Evolutionary conservation across 2,113 vertebrate genomes (phyloP).

Genomic region (Dascyllus trimaculatus): DNA sequence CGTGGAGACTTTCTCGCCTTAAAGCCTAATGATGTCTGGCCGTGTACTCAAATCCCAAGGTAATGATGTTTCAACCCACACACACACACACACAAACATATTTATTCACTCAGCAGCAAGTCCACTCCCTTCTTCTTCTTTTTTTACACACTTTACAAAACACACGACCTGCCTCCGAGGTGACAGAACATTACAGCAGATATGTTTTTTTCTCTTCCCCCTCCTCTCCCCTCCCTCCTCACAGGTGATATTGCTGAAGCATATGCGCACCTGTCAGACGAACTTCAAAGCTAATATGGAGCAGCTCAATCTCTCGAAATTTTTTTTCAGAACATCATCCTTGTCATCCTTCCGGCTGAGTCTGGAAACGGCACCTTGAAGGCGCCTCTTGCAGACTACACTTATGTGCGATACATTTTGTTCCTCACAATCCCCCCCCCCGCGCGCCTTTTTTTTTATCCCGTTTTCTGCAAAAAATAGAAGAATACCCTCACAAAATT

Average conservation of each 20-base stretch:
- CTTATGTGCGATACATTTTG: constrained; percentile 23
- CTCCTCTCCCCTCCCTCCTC: background rate
- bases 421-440: background rate
- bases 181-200: constrained; percentile 11
- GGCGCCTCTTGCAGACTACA: constrained; percentile 17
- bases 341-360: constrained; percentile 22
- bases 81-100: constrained; percentile 25
- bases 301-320: constrained; percentile 35
- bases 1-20: constrained; percentile 56
- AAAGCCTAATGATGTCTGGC: constrained; percentile 74
- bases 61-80: constrained; percentile 61
- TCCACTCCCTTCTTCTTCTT: constrained; percentile 25
- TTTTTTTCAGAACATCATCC: constrained; percentile 30
- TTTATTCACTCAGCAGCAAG: constrained; percentile 14
- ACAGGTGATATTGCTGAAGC: constrained; percentile 48
- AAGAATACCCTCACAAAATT: background rate
- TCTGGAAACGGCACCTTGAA: constrained; percentile 23
- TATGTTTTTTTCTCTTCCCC: background rate
- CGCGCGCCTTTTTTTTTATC: background rate
- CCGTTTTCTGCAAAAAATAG: constrained; percentile 7
- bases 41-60: constrained; percentile 48
- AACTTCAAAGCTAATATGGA: constrained; percentile 60
- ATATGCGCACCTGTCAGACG: constrained; percentile 51
- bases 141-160: constrained; percentile 11
- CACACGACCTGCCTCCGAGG: constrained; percentile 1